Base-by-base conservation (phyloP, 2,888 invertebrate species). In the Drosophila leonis region DNA sequence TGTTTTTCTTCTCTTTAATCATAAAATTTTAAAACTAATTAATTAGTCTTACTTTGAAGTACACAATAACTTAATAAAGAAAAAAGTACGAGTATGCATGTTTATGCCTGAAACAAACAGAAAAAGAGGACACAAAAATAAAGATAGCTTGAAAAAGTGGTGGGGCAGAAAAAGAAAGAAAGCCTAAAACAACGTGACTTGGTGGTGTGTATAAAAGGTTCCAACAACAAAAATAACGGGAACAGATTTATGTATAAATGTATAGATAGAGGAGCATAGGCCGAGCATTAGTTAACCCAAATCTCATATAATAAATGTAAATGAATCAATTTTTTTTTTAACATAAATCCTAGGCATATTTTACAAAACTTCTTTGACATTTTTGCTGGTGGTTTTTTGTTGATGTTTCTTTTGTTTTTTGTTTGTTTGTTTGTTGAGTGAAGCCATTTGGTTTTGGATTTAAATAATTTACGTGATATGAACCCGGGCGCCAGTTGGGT, bases 11-110 rank as follows among this genome's bases (percentile, higher is more conserved):
- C 37, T 12, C 63, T 65, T 77, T 59, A 55, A 65, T 72, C 52
- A 63, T 78, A 72, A 63, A 78, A 73, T 62, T 77, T 77, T 86
- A 78, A 71, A 83, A 81, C 87, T 91, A 90, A 89, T 84, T 90
- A 90, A 91, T 91, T 91, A 91, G 90, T 92, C 92, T 91, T 91
- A 91, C 80, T 87, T 90, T 91, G 88, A 92, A 91, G 86, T 92
- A 91, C 86, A 92, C 88, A 91, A 89, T 91, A 88, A 83, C 82
- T 90, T 87, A 90, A 80, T 68, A 62, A 65, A 75, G 31, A 49
- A 80, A 74, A 70, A 82, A 87, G 82, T 90, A 88, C 81, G 69
- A 76, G 64, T 42, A 65, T 65, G 74, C 74, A 69, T 57, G 59
- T 74, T 71, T 31, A 31, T 77, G 72, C 78, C 71, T 77, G 83